phyloP scores from a whole-genome alignment of 92 coral and sea anemone species.

The Meandrina meandrites region DNA sequence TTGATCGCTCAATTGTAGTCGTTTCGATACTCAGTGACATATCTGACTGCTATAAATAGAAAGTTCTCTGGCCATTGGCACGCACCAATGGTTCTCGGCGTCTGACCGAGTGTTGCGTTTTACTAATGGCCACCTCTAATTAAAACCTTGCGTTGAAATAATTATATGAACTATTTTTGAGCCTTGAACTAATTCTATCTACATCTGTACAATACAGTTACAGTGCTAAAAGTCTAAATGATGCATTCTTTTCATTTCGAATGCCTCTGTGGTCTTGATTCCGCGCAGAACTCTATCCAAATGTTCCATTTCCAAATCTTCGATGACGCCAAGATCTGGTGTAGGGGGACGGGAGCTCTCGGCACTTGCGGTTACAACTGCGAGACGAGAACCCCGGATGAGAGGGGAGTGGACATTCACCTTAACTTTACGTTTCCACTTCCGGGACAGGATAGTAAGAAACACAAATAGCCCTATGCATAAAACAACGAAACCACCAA shows the following conservation, averaged over 20 bases:
- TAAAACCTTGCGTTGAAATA: no score
- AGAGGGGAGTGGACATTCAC: constrained; percentile 9
- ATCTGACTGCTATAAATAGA: no score
- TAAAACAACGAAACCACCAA: constrained; percentile 21
- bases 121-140: no score
- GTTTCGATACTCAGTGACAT: no score
- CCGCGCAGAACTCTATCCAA: neutral
- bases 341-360: constrained; percentile 9
- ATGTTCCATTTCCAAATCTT: constrained; percentile 17
- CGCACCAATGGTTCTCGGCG: no score
- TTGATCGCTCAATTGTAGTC: no score
- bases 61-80: no score
- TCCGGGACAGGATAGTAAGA: constrained; percentile 6
- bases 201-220: no score
- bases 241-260: constrained; percentile 24
- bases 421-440: constrained; percentile 7
- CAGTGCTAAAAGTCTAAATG: constrained; percentile 12
- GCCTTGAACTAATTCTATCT: no score
- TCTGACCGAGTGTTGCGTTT: no score
- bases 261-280: constrained; percentile 21
- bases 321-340: neutral
- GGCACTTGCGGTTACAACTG: neutral
- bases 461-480: neutral
- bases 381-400: neutral
- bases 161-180: no score